These are phyloP conservation scores for Apogon hyalosoma DNA, from an alignment of 2,797 vertebrate species.

Conservation along the genomic window DNA sequence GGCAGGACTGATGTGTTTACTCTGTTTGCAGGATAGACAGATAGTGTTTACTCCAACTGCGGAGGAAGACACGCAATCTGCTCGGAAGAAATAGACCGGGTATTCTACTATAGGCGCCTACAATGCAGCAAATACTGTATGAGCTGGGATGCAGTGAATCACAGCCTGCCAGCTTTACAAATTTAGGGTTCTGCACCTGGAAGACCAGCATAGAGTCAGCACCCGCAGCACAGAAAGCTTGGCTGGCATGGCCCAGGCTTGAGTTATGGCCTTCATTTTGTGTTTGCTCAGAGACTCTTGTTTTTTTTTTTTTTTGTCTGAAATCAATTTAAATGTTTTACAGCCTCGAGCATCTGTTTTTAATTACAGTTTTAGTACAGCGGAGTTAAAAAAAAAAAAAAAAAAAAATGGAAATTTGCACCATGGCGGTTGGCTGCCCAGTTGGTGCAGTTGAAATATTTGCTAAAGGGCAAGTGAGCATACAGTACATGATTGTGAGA, in stretches of 20 bases:
- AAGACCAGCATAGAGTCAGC: constrained; percentile 53
- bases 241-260: constrained; percentile 56
- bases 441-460: constrained; percentile 30
- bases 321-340: constrained; percentile 74
- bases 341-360: constrained; percentile 57
- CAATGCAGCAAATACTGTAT: constrained; percentile 45
- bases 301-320: constrained; percentile 17
- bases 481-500: constrained; percentile 19
- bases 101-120: constrained; percentile 20
- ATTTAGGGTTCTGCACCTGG: constrained; percentile 55
- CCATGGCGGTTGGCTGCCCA: constrained; percentile 28
- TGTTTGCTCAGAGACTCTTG: constrained; percentile 60
- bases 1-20: constrained; percentile 33
- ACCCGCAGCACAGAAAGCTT: constrained; percentile 42
- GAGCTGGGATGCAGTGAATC: constrained; percentile 20
- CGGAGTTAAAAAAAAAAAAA: constrained; percentile 20
- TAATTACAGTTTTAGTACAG: constrained; percentile 62
- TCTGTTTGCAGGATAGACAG: constrained; percentile 15
- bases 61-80: constrained; percentile 3
- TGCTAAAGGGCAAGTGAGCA: constrained; percentile 24
- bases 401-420: constrained; percentile 24
- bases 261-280: constrained; percentile 75
- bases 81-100: constrained; percentile 18
- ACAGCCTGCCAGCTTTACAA: constrained; percentile 57
- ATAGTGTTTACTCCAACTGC: constrained; percentile 41